Evolutionary conservation across 2,888 invertebrate genomes (phyloP), one percentile per base, ranked within the genome.

Genomic region (Lasioglossum oenotherae): DNA sequence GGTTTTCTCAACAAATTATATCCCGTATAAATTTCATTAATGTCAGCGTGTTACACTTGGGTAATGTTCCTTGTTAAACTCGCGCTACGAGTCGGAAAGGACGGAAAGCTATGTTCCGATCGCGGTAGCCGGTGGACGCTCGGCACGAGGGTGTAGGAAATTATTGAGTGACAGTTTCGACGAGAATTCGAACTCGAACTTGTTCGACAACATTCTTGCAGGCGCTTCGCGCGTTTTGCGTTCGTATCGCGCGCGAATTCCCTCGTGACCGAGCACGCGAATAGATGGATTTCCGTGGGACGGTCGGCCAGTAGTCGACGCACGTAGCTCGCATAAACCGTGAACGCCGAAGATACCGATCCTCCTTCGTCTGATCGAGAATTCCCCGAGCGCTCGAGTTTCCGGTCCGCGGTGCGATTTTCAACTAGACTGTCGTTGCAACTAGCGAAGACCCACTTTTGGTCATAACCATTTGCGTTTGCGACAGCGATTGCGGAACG

Each of bases 181-280:
- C 12, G n/a, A 76, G 38, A 53, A 72, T 16, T 31, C 1, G 35
- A 57, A n/a, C 57, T 57, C 57, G 57, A n/a, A 57, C 57, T 57
- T n/a, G n/a, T 57, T 57, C 57, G n/a, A n/a, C n/a, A n/a, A 19
- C n/a, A 23, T 80, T 82, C 31, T 74, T n/a, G 31, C 41, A 38
- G 27, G 49, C 44, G 41, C 49, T 23, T 31, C 19, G 5, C 3
- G 38, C 57, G 19, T 71, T 8, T 19, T 44, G 31, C 44, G 46
- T 76, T 83, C 64, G 49, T 72, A 72, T 64, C n/a, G 60, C 60
- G 64, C 60, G 75, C n/a, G 38, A 81, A 81, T 79, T 87, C 79
- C 82, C 86, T 49, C 86, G 88, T 86, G 88, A 88, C 81, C 80
- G 80, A 69, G 74, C 84, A 84, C 76, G 77, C 77, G 74, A 86